Evolutionary conservation across 53 echinoderm and acorn worm genomes (phyloP).

Genomic region (Mesocentrotus franciscanus): DNA sequence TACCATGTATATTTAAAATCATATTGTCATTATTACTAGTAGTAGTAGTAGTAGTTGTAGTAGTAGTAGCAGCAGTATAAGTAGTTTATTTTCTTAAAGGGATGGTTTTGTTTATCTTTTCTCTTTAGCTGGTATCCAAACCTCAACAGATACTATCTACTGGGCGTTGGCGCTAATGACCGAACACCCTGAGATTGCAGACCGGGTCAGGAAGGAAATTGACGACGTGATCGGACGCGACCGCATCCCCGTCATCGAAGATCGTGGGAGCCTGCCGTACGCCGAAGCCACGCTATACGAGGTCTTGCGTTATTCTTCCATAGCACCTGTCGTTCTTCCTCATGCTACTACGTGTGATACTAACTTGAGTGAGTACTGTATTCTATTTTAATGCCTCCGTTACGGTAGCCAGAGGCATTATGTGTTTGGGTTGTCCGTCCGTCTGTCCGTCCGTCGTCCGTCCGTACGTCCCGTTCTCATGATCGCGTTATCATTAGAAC

Average conservation of each 20-base stretch:
- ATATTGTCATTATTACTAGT: no score
- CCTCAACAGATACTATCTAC: constrained; percentile 74
- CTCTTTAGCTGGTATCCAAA: constrained; percentile 77
- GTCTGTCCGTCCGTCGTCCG: no score
- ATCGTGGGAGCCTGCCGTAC: constrained; percentile 78
- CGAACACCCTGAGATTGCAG: constrained; percentile 78
- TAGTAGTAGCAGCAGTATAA: no score
- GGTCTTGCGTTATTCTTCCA: constrained; percentile 70
- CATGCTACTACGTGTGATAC: constrained; percentile 74
- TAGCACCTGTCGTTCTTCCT: constrained; percentile 71
- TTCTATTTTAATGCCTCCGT: no score
- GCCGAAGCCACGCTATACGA: constrained; percentile 81
- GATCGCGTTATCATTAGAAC: no score
- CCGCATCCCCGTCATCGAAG: constrained; percentile 71
- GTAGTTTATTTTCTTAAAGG: no score
- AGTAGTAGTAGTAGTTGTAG: no score
- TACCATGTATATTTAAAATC: no score
- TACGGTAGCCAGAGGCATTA: no score
- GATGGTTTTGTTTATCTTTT: not conserved
- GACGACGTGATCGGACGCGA: constrained; percentile 81
- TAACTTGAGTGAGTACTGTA: constrained; percentile 70
- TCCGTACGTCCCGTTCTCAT: no score
- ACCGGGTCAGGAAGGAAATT: constrained; percentile 77
- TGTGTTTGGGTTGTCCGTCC: no score
- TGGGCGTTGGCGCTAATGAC: constrained; percentile 77